Conservation (phyloP, 2,888 invertebrate genomes). For the Chloroclysta siterata region DNA sequence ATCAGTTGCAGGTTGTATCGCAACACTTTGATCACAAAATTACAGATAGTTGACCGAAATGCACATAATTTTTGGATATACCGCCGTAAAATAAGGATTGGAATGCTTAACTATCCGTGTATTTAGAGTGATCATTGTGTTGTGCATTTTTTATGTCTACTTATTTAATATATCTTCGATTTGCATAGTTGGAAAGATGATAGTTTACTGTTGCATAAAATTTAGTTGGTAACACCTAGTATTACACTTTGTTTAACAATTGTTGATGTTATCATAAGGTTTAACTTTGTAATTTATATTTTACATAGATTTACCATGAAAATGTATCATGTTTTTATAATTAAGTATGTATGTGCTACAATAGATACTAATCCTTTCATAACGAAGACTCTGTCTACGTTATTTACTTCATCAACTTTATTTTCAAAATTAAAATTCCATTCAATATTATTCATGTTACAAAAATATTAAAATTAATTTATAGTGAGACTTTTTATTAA, state of each 20-base stretch:
- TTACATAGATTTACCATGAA: slow-evolving; percentile 51
- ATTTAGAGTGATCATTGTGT: slow-evolving; percentile 19
- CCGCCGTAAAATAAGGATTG: neutral
- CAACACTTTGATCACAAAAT: slow-evolving; percentile 39
- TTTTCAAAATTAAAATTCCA: slow-evolving; percentile 43
- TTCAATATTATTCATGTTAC: slow-evolving; percentile 44
- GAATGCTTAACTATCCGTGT: slow-evolving; percentile 30
- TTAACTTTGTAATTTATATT: slow-evolving; percentile 61
- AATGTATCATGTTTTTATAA: slow-evolving; percentile 52
- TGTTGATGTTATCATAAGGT: slow-evolving; percentile 62
- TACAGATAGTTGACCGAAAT: slow-evolving; percentile 34
- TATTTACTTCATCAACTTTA: slow-evolving; percentile 46
- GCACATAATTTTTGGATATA: slow-evolving; percentile 6
- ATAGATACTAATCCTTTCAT: slow-evolving; percentile 59
- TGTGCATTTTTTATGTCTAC: slow-evolving; percentile 16
- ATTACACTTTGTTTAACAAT: slow-evolving; percentile 62
- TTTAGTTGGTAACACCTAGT: slow-evolving; percentile 58
- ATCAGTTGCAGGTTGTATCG: slow-evolving; percentile 38
- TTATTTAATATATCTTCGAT: slow-evolving; percentile 43
- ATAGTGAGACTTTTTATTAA: slow-evolving; percentile 10
- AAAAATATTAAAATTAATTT: slow-evolving; percentile 36
- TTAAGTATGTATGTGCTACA: slow-evolving; percentile 41
- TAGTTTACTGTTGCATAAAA: slow-evolving; percentile 58
- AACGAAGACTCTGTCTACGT: slow-evolving; percentile 35
- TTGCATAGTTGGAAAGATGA: slow-evolving; percentile 48